phyloP scores from a whole-genome alignment of 1,140 invertebrate species.

The Dufourea novaeangliae region DNA sequence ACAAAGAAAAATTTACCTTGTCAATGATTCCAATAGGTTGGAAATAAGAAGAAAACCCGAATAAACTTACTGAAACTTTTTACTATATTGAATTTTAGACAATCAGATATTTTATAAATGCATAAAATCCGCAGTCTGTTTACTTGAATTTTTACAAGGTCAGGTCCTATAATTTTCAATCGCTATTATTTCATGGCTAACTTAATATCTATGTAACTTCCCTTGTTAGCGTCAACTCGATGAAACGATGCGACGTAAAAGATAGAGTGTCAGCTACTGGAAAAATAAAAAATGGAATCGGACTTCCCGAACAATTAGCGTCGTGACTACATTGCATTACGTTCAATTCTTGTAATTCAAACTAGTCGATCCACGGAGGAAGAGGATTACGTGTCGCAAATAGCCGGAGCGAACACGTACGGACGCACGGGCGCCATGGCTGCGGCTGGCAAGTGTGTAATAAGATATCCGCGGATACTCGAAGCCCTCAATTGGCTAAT shows the following conservation, averaged over 20 bases:
- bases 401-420: slow-evolving; percentile 63
- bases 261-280: neutral
- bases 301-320: neutral
- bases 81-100: too few relatives aligned
- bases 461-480: slow-evolving; percentile 83
- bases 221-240: too few relatives aligned
- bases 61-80: too few relatives aligned
- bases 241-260: slow-evolving; percentile 1
- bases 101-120: too few relatives aligned
- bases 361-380: slow-evolving; percentile 58
- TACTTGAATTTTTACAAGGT: too few relatives aligned
- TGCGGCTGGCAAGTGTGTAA: slow-evolving; percentile 80
- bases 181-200: too few relatives aligned
- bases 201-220: too few relatives aligned
- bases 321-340: slow-evolving; percentile 16
- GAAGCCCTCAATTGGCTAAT: slow-evolving; percentile 83
- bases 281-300: neutral
- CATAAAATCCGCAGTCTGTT: too few relatives aligned
- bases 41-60: too few relatives aligned
- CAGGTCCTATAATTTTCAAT: too few relatives aligned
- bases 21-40: too few relatives aligned
- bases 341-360: slow-evolving; percentile 27
- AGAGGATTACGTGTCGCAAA: slow-evolving; percentile 66
- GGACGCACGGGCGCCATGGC: slow-evolving; percentile 76
- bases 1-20: too few relatives aligned